Percentiles rank a stretch among this genome's conserved stretches.
Conservation (phyloP, 2,797 vertebrate species). For the Falco rusticolus region DNA sequence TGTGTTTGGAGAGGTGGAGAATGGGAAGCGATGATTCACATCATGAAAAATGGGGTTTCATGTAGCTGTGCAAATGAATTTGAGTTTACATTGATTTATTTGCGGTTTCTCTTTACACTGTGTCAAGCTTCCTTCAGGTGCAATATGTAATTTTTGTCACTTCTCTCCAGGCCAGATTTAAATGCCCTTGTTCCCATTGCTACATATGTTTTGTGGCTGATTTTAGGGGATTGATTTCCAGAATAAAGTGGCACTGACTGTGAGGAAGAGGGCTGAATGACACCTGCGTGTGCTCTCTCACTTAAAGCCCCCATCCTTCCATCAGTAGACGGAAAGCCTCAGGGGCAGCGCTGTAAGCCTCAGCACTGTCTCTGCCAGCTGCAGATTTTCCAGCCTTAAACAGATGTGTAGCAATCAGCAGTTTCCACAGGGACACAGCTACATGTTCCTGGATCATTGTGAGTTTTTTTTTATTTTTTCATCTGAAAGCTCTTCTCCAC, state of each 20-base stretch:
- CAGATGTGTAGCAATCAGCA: constrained; percentile 55
- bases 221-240: neutral
- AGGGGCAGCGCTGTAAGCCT: neutral
- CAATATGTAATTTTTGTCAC: neutral
- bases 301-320: neutral
- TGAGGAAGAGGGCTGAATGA: neutral
- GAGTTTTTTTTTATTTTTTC: neutral
- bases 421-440: constrained; percentile 47
- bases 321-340: neutral
- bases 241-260: neutral
- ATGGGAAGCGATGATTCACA: neutral
- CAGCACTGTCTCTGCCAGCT: neutral
- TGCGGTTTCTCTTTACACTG: accelerated
- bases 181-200: neutral
- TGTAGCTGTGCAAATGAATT: neutral
- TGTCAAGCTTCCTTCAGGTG: neutral
- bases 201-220: neutral
- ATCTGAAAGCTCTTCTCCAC: neutral
- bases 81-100: neutral
- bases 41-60: accelerated
- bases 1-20: neutral
- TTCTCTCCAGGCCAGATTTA: neutral
- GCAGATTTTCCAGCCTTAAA: constrained; percentile 38
- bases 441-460: neutral
- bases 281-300: neutral